phyloP scores from a whole-genome alignment of 2,888 invertebrate genomes.

The Arctia plantaginis region DNA sequence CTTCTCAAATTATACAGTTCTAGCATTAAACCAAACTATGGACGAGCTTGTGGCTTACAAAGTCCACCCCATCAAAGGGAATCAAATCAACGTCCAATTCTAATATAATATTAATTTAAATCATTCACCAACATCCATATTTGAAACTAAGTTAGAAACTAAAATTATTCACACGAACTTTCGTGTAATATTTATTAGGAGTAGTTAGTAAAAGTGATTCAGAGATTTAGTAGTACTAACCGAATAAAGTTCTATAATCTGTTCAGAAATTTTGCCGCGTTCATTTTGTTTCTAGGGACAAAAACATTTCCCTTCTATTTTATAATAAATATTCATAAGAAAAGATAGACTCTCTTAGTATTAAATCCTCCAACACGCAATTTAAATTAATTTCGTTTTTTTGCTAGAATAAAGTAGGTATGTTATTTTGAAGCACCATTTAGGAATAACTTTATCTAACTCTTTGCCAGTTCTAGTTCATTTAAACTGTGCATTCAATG shows the following conservation, averaged over 20 bases:
- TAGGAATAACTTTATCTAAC: neutral
- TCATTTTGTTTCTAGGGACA: neutral
- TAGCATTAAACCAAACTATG: neutral
- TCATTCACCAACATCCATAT: constrained; percentile 16
- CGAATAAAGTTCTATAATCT: neutral
- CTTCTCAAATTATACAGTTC: neutral
- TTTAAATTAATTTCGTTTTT: neutral
- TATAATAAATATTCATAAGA: neutral
- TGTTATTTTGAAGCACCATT: neutral
- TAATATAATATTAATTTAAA: constrained; percentile 23
- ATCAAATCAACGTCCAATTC: constrained; percentile 18
- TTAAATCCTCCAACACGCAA: neutral
- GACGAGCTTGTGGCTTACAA: constrained; percentile 15
- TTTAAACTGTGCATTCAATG: neutral
- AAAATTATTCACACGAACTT: constrained; percentile 18
- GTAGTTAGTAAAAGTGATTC: neutral
- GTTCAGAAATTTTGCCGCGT: neutral
- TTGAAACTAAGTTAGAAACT: constrained; percentile 19
- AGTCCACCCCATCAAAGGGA: constrained; percentile 20
- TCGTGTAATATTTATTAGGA: constrained; percentile 22
- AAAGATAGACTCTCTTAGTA: neutral
- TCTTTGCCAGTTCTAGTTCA: neutral
- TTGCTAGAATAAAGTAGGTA: neutral
- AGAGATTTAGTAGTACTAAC: neutral
- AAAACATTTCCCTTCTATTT: neutral